Conservation (phyloP, 2,113 vertebrate genomes). For the Neoarius graeffei region DNA sequence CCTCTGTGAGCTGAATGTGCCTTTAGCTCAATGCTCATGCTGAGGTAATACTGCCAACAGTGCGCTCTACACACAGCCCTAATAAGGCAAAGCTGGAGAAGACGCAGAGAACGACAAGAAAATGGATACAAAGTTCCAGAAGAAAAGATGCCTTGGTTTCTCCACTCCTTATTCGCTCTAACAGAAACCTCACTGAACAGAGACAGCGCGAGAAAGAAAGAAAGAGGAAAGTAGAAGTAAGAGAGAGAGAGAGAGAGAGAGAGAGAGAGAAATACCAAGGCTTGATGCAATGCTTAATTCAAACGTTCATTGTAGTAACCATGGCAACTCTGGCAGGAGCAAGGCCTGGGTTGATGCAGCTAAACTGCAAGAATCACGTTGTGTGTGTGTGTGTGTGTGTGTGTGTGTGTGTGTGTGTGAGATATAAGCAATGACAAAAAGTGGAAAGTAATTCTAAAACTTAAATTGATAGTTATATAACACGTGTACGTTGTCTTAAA, state of each 20-base stretch:
- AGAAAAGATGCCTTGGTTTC: conserved; percentile 5
- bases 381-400: conserved; percentile 55
- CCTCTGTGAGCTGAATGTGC: conserved; percentile 26
- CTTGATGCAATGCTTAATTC: conserved; percentile 79
- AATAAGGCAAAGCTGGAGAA: conserved; percentile 10
- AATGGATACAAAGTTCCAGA: conserved; percentile 17
- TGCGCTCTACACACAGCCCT: conserved; percentile 19
- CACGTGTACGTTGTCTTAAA: neutral
- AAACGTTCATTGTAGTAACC: conserved; percentile 79
- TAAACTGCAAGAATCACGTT: conserved; percentile 53
- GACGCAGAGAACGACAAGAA: conserved; percentile 9
- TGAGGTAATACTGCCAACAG: conserved; percentile 23
- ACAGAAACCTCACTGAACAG: neutral
- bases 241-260: conserved; percentile 42
- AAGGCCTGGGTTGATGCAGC: conserved; percentile 71
- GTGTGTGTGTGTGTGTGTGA: conserved; percentile 21
- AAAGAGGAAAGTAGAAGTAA: conserved; percentile 18
- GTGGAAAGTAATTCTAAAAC: conserved; percentile 18
- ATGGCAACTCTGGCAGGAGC: conserved; percentile 78
- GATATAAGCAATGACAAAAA: conserved; percentile 27
- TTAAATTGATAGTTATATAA: conserved; percentile 11
- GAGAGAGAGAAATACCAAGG: conserved; percentile 62
- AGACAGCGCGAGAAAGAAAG: neutral
- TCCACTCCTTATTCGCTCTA: neutral
- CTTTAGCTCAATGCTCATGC: conserved; percentile 32